These are phyloP conservation scores for Carcinoscorpius rotundicauda DNA, from an alignment of 1,140 invertebrate genomes.

Conservation along the genomic window DNA sequence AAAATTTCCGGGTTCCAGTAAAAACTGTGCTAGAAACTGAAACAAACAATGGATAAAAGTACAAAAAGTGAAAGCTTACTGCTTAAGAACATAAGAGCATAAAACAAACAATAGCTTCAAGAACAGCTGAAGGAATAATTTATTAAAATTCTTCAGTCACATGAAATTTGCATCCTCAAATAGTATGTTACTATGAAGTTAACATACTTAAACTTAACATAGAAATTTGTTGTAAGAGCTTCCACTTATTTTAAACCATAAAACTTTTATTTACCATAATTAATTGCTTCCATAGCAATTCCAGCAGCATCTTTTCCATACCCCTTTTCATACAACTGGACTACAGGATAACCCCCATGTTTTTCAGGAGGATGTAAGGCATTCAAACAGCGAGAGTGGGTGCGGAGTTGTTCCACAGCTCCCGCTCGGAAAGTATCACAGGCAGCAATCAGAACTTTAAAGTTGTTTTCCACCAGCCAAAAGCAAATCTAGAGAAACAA, in stretches of 20 bases:
- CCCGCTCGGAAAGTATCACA: slow-evolving; percentile 99
- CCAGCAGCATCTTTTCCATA: slow-evolving; percentile 93
- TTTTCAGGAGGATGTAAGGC: slow-evolving; percentile 51
- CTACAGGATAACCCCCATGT: slow-evolving; percentile 54
- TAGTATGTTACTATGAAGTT: too few species aligned
- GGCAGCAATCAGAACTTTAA: slow-evolving; percentile 92
- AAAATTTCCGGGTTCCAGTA: too few species aligned
- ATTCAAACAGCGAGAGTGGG: slow-evolving; percentile 87
- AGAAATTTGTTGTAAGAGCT: too few species aligned
- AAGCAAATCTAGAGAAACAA: slow-evolving; percentile 62
- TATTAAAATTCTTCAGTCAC: too few species aligned
- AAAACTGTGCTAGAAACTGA: too few species aligned
- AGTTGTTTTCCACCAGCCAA: slow-evolving; percentile 97
- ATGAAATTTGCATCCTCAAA: too few species aligned
- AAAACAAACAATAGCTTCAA: too few species aligned
- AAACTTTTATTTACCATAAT: slow-evolving; percentile 61
- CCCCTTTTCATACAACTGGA: slow-evolving; percentile 93
- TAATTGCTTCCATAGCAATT: slow-evolving; percentile 94
- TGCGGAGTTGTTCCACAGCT: slow-evolving; percentile 95
- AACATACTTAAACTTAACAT: too few species aligned
- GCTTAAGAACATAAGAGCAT: too few species aligned
- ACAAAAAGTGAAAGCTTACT: too few species aligned
- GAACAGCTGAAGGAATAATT: too few species aligned
- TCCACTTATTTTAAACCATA: neutral
- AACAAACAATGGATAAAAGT: too few species aligned